Percentiles rank a stretch among this genome's conserved stretches.
Evolutionary conservation across 2,888 invertebrate species (phyloP).

Genomic region (Hofmannophila pseudospretella): DNA sequence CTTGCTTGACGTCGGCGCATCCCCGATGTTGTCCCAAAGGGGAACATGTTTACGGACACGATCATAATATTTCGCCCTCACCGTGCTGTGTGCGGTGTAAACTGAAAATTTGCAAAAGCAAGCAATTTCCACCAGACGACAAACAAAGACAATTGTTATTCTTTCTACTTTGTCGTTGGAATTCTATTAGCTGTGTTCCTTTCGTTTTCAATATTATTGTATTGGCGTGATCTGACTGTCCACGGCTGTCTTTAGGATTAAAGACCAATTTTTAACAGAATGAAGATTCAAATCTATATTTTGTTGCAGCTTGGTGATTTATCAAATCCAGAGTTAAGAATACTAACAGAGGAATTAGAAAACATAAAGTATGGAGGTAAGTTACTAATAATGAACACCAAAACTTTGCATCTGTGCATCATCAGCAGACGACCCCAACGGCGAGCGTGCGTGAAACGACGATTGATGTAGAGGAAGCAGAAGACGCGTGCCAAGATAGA

Average conservation of each 20-base stretch:
- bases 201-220: too few relatives aligned
- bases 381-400: conserved; percentile 24
- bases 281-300: not conserved
- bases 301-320: conserved; percentile 89
- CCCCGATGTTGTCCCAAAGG: conserved; percentile 48
- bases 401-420: too few relatives aligned
- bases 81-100: conserved; percentile 25
- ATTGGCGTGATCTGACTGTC: too few relatives aligned
- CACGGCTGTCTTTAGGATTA: too few relatives aligned
- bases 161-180: conserved; percentile 2
- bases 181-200: too few relatives aligned
- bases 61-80: conserved; percentile 45
- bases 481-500: too few relatives aligned
- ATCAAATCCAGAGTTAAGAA: conserved; percentile 93
- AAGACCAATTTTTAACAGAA: too few relatives aligned
- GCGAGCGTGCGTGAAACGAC: too few relatives aligned
- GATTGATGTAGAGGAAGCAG: too few relatives aligned
- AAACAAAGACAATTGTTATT: conserved; percentile 31
- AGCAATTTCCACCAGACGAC: conserved; percentile 36
- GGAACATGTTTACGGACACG: conserved; percentile 48
- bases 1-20: conserved; percentile 36
- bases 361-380: conserved; percentile 94
- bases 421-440: too few relatives aligned
- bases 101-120: conserved; percentile 42
- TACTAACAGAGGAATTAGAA: conserved; percentile 94